A percentile compares a stretch with the other conserved stretches of the same genome.
Conservation (phyloP, 2,888 invertebrate species). For the Andrena hattorfiana region DNA sequence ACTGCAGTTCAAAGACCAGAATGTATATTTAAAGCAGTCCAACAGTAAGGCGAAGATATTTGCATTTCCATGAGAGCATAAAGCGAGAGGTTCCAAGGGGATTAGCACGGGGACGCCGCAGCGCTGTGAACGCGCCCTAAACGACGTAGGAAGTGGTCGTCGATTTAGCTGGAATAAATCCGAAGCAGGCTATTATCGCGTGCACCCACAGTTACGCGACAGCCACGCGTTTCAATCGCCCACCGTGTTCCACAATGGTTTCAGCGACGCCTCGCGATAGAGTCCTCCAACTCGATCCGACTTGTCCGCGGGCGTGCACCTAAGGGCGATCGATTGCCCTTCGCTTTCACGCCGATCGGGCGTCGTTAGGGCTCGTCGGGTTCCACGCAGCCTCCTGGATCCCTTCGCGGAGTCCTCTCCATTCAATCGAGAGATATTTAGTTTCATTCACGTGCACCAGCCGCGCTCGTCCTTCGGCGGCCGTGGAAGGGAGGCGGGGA, state of each 20-base stretch:
- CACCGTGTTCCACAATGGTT: neutral
- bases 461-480: slow-evolving; percentile 6
- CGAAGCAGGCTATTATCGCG: neutral
- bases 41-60: too few relatives aligned
- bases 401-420: neutral
- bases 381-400: neutral
- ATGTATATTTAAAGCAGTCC: too few relatives aligned
- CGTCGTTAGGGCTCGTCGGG: neutral
- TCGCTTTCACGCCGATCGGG: neutral
- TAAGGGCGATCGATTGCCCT: neutral
- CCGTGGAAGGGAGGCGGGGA: slow-evolving; percentile 2
- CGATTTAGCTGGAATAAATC: neutral
- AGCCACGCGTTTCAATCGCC: neutral
- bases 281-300: neutral
- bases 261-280: neutral
- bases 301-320: neutral
- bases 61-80: too few relatives aligned
- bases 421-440: neutral
- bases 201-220: neutral
- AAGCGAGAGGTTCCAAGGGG: neutral
- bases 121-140: neutral
- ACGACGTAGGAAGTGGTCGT: slow-evolving; percentile 1
- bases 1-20: too few relatives aligned
- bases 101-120: neutral
- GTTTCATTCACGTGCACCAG: slow-evolving; percentile 38